Evolutionary conservation across 2,888 invertebrate genomes (phyloP).

Genomic region (Hyles lineata): DNA sequence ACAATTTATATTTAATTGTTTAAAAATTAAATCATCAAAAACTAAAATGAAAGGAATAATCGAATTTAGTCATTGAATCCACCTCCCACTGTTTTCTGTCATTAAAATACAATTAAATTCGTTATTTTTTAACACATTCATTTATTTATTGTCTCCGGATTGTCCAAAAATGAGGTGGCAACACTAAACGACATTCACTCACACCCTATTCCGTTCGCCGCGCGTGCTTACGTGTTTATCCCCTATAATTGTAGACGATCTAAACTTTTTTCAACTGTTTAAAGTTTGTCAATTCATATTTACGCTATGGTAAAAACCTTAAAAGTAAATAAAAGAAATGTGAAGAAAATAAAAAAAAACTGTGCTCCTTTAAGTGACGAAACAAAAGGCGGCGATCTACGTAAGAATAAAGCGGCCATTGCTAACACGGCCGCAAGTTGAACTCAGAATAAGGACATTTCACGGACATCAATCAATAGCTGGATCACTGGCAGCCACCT

Average conservation of each 20-base stretch:
- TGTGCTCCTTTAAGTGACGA: slow-evolving; percentile 1
- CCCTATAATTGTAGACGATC: background rate
- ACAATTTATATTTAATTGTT: too few relatives aligned
- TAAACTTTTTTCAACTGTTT: background rate
- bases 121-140: background rate
- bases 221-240: slow-evolving; percentile 6
- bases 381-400: slow-evolving; percentile 1
- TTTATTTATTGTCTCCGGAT: background rate
- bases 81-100: too few relatives aligned
- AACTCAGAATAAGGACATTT: background rate
- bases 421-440: background rate
- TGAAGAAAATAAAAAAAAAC: background rate
- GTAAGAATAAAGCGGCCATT: background rate
- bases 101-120: too few relatives aligned
- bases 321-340: background rate
- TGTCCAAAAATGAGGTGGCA: background rate
- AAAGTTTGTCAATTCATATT: background rate
- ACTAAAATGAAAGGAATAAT: too few relatives aligned
- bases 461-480: background rate
- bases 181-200: background rate
- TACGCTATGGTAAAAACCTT: background rate
- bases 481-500: background rate
- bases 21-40: too few relatives aligned
- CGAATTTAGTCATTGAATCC: too few relatives aligned
- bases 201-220: background rate